These are phyloP conservation scores for Drosophila bocki DNA, from an alignment of 1,140 invertebrate genomes.

Conservation along the genomic window DNA sequence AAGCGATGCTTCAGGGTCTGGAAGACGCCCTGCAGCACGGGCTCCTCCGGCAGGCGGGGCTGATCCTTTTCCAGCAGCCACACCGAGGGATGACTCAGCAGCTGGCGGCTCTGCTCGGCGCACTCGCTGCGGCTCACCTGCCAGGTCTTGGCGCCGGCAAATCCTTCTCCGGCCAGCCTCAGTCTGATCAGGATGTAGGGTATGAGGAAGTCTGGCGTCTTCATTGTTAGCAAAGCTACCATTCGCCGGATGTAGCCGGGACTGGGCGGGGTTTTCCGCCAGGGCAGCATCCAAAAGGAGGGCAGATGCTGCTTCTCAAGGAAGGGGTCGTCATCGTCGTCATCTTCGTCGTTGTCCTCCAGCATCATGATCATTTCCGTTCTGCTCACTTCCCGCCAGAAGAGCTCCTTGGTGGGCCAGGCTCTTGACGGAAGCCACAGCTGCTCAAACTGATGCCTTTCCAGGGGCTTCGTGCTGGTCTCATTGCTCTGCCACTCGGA, in stretches of 20 bases:
- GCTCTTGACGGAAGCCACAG: neutral
- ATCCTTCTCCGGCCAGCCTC: neutral
- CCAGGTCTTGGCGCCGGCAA: neutral
- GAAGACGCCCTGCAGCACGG: slow-evolving; percentile 38
- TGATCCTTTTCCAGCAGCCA: slow-evolving; percentile 50
- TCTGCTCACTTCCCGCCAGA: neutral
- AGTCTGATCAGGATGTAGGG: slow-evolving; percentile 42
- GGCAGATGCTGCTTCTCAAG: neutral
- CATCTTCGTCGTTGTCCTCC: neutral
- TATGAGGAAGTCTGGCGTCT: neutral
- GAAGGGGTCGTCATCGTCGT: neutral
- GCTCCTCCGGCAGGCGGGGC: neutral
- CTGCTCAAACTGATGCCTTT: slow-evolving; percentile 4
- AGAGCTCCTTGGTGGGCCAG: neutral
- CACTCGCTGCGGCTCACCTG: slow-evolving; percentile 25
- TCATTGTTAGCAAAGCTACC: neutral
- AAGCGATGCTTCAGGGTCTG: slow-evolving; percentile 41
- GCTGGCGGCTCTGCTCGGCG: slow-evolving; percentile 36
- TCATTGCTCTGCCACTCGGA: neutral
- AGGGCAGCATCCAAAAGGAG: slow-evolving; percentile 18
- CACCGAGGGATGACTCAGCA: slow-evolving; percentile 50
- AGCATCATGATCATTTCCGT: neutral
- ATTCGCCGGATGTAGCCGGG: neutral
- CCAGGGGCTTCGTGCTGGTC: neutral
- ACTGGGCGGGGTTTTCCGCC: neutral